These are phyloP conservation scores for Aselliscus stoliczkanus DNA, from an alignment of 2,797 vertebrate species.

Conservation along the genomic window DNA sequence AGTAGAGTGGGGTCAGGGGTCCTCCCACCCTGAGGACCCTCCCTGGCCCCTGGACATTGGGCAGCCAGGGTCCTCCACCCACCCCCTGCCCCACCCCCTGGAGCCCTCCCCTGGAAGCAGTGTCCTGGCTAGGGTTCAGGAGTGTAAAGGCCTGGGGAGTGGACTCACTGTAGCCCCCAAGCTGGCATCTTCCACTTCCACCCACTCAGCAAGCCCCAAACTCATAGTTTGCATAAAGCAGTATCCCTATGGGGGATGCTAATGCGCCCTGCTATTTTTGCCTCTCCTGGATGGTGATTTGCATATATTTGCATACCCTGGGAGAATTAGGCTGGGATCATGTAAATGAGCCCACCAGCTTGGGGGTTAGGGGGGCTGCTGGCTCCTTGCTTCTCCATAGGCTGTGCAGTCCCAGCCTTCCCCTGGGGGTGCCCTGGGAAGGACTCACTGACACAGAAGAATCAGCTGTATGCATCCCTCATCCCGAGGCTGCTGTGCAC, in stretches of 20 bases:
- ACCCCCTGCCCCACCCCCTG: not conserved
- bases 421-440: not conserved
- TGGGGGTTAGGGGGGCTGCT: constrained; percentile 56
- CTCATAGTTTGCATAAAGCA: constrained; percentile 84
- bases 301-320: constrained; percentile 90
- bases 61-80: not conserved
- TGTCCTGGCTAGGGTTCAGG: not conserved
- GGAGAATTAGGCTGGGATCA: constrained; percentile 86
- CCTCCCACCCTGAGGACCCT: not conserved
- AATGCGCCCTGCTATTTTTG: constrained; percentile 88
- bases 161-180: constrained; percentile 53
- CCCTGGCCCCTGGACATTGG: not conserved
- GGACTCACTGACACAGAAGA: not conserved
- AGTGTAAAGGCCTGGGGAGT: constrained; percentile 49
- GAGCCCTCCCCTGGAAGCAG: not conserved
- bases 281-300: constrained; percentile 87
- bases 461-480: not conserved
- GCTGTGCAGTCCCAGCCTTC: not conserved
- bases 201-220: constrained; percentile 62
- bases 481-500: not conserved
- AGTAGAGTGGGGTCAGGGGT: not conserved
- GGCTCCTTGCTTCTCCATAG: not conserved
- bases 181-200: not conserved
- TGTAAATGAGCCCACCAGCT: constrained; percentile 85
- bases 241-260: constrained; percentile 86